Evolutionary conservation across 2,113 vertebrate species (phyloP).

Genomic region (Macquaria ambigua): DNA sequence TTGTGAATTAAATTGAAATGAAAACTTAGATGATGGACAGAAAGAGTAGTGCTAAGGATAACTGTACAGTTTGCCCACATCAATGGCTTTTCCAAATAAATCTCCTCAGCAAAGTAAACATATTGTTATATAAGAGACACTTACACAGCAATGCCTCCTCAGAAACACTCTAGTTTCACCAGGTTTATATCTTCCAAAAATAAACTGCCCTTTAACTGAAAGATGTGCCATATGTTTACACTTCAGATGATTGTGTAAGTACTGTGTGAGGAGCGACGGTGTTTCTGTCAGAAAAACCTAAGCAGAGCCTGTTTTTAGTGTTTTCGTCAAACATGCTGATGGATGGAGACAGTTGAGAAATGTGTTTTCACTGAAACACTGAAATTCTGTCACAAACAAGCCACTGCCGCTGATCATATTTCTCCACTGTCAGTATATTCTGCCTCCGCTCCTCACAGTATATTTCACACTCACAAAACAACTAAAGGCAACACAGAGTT

Average conservation of each 20-base stretch:
- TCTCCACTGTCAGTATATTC: constrained; percentile 17
- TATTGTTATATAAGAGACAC: constrained; percentile 33
- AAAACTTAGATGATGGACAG: neutral
- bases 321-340: constrained; percentile 40
- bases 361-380: constrained; percentile 21
- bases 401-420: constrained; percentile 25
- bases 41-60: constrained; percentile 3
- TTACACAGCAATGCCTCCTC: constrained; percentile 10
- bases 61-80: constrained; percentile 11
- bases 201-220: constrained; percentile 33
- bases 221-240: constrained; percentile 46
- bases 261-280: neutral
- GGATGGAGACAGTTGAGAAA: constrained; percentile 52
- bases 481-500: constrained; percentile 1
- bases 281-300: constrained; percentile 30
- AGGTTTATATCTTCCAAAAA: constrained; percentile 39
- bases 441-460: neutral
- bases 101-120: constrained; percentile 37
- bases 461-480: constrained; percentile 18
- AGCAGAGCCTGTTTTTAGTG: constrained; percentile 2
- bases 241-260: constrained; percentile 25
- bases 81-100: constrained; percentile 29
- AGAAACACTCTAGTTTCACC: constrained; percentile 33
- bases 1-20: neutral
- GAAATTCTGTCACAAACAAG: constrained; percentile 49